phyloP scores from a whole-genome alignment of 1,140 invertebrate genomes.

The Psilanteris sp. region DNA sequence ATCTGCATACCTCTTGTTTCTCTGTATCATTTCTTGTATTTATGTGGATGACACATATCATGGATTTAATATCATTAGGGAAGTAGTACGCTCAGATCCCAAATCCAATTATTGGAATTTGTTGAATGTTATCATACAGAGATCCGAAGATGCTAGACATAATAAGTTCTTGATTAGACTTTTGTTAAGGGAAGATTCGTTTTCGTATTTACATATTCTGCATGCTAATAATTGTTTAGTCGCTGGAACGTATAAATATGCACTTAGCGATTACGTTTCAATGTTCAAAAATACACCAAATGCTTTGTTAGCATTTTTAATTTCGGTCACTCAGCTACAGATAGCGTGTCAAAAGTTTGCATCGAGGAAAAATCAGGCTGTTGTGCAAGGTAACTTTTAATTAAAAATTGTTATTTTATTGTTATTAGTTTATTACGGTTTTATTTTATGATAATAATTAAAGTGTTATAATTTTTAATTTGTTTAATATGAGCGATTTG shows the following conservation, averaged over 20 bases:
- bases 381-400: conserved; percentile 84
- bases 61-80: conserved; percentile 85
- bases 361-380: conserved; percentile 88
- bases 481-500: no score
- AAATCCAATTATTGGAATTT: conserved; percentile 88
- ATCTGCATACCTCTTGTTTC: conserved; percentile 81
- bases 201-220: conserved; percentile 85
- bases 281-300: conserved; percentile 82
- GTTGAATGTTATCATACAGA: conserved; percentile 86
- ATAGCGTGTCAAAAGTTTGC: conserved; percentile 93
- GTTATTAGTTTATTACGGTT: no score
- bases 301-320: conserved; percentile 87
- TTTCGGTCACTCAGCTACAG: conserved; percentile 88
- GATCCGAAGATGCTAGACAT: conserved; percentile 88
- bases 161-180: conserved; percentile 89
- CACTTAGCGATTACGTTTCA: conserved; percentile 90
- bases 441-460: no score
- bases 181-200: conserved; percentile 81
- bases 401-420: no score
- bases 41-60: conserved; percentile 84
- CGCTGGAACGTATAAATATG: conserved; percentile 92
- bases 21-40: conserved; percentile 86
- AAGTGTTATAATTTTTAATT: no score
- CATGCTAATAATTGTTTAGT: conserved; percentile 92
- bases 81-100: conserved; percentile 83